Percentiles rank a stretch among this genome's conserved stretches.
Conservation (phyloP, 1,140 invertebrate genomes). For the Calycopis cecrops region DNA sequence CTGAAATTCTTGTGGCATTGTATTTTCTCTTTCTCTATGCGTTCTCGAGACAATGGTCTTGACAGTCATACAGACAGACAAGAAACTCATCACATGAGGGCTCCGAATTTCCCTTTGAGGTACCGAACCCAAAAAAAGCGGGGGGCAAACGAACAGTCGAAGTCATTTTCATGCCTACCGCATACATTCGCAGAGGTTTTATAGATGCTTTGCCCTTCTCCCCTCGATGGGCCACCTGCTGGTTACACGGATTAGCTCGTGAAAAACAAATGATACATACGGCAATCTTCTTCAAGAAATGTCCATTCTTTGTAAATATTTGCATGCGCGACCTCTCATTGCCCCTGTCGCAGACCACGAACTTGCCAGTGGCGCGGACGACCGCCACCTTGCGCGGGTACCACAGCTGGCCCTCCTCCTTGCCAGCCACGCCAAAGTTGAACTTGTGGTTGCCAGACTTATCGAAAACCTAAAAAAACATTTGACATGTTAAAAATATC, state of each 20-base stretch:
- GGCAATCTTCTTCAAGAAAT: constrained; percentile 94
- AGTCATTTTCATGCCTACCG: too few species aligned
- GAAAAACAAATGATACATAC: constrained; percentile 36
- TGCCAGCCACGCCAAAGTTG: constrained; percentile 92
- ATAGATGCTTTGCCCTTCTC: too few species aligned
- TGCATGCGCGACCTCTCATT: constrained; percentile 97
- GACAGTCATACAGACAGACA: too few species aligned
- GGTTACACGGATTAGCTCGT: not conserved
- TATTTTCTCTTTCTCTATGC: too few species aligned
- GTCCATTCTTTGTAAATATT: constrained; percentile 92
- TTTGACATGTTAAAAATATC: not conserved
- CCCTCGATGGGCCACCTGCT: not conserved
- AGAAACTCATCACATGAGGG: too few species aligned
- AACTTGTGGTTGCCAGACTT: constrained; percentile 92
- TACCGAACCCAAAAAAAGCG: too few species aligned
- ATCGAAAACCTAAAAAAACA: constrained; percentile 84
- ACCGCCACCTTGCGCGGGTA: constrained; percentile 97
- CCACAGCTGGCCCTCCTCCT: constrained; percentile 97
- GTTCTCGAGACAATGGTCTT: too few species aligned
- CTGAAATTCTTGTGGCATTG: too few species aligned
- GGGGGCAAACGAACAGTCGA: too few species aligned
- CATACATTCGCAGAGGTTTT: too few species aligned
- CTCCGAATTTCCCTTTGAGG: too few species aligned
- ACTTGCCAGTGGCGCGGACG: constrained; percentile 90
- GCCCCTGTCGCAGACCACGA: constrained; percentile 97